phyloP scores from a whole-genome alignment of 64 coral and sea anemone genomes.

The Montipora cactus region DNA sequence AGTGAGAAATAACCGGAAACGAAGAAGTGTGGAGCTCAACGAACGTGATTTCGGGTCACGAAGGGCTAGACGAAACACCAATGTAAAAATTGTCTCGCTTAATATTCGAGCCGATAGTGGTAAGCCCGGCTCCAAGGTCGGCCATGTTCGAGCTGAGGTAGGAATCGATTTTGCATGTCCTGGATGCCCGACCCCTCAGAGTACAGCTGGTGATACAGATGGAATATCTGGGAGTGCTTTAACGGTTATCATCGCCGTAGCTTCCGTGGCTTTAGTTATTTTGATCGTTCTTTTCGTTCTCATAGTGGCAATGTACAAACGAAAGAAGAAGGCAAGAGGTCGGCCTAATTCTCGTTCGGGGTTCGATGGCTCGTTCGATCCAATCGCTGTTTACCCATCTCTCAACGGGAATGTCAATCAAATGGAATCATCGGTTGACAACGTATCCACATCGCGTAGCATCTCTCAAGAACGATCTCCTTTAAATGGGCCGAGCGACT shows the following conservation, averaged over 20 bases:
- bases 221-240: slow-evolving; percentile 44
- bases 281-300: slow-evolving; percentile 65
- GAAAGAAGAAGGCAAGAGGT: no score
- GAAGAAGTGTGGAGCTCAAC: slow-evolving; percentile 46
- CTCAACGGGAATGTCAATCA: slow-evolving; percentile 82
- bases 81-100: slow-evolving; percentile 21
- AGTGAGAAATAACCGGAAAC: slow-evolving; percentile 19
- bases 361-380: slow-evolving; percentile 91
- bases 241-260: slow-evolving; percentile 67
- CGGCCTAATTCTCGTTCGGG: slow-evolving; percentile 19
- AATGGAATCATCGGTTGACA: slow-evolving; percentile 73
- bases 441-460: slow-evolving; percentile 53
- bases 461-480: slow-evolving; percentile 76
- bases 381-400: slow-evolving; percentile 75
- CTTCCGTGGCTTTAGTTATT: slow-evolving; percentile 62
- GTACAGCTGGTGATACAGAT: neutral
- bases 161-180: slow-evolving; percentile 51
- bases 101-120: slow-evolving; percentile 68
- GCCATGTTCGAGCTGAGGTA: slow-evolving; percentile 11
- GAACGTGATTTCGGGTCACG: neutral
- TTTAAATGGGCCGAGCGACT: slow-evolving; percentile 59
- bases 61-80: slow-evolving; percentile 42
- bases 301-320: slow-evolving; percentile 26
- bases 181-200: slow-evolving; percentile 2
- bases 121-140: slow-evolving; percentile 36